Conservation (phyloP, 92 coral and sea anemone species). For the Epizoanthus ramosus region DNA sequence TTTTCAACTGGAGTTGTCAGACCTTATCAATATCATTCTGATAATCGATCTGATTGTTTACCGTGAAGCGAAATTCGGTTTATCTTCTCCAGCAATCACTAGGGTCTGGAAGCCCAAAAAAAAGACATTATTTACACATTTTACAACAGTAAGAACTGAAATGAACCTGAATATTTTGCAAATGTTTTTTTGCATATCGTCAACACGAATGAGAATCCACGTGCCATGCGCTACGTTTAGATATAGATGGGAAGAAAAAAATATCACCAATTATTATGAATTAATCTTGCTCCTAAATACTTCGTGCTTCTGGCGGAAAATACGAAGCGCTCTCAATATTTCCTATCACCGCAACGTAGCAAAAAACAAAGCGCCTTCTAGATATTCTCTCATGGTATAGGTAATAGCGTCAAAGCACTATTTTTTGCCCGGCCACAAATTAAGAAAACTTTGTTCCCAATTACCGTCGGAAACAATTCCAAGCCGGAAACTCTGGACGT, state of each 20-base stretch:
- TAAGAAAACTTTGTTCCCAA: neutral
- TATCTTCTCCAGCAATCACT: neutral
- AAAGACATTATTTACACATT: neutral
- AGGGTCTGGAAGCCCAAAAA: neutral
- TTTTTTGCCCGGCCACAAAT: neutral
- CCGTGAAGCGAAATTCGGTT: neutral
- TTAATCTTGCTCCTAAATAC: constrained; percentile 3
- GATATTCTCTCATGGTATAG: neutral
- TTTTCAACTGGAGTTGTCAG: constrained; percentile 24
- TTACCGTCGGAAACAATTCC: neutral
- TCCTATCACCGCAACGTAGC: neutral
- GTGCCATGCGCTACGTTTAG: neutral
- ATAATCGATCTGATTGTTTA: constrained; percentile 25
- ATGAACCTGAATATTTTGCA: neutral
- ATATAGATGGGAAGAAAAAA: neutral
- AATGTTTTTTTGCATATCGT: neutral
- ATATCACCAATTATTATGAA: neutral
- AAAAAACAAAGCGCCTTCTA: neutral
- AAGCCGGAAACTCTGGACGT: constrained; percentile 1
- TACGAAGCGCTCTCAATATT: neutral
- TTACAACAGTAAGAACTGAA: neutral
- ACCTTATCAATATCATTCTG: constrained; percentile 16
- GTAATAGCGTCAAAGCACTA: neutral
- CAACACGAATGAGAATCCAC: neutral
- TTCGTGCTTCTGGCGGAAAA: constrained; percentile 9